These are phyloP conservation scores for Meloidogyne exigua DNA, from an alignment of 1,140 invertebrate species.

Conservation along the genomic window DNA sequence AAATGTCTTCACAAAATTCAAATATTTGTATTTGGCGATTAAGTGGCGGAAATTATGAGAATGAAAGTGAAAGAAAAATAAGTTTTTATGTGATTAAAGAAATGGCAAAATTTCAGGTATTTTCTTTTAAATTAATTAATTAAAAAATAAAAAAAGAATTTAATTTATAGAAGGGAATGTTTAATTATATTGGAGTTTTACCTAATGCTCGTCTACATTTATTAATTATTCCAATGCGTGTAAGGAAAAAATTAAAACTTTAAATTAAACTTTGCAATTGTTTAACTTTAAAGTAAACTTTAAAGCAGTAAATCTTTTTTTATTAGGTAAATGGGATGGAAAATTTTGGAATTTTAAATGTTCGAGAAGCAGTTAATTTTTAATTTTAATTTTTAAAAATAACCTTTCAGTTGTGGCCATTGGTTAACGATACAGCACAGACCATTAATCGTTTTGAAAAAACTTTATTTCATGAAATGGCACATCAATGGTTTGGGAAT, in stretches of 20 bases:
- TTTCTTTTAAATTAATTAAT: background rate
- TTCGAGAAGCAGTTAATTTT: slow-evolving; percentile 36
- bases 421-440: slow-evolving; percentile 11
- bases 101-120: slow-evolving; percentile 34
- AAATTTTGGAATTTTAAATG: slow-evolving; percentile 46
- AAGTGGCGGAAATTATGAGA: background rate
- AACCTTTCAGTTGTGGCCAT: slow-evolving; percentile 40
- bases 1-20: background rate
- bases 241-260: background rate
- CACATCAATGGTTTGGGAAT: slow-evolving; percentile 44
- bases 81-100: slow-evolving; percentile 32
- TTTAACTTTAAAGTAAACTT: no score
- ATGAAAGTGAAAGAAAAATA: slow-evolving; percentile 17
- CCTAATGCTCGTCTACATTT: slow-evolving; percentile 39
- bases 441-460: slow-evolving; percentile 31
- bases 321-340: slow-evolving; percentile 47
- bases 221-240: slow-evolving; percentile 33
- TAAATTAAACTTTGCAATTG: no score
- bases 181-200: slow-evolving; percentile 36
- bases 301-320: no score
- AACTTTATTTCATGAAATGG: slow-evolving; percentile 50
- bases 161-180: slow-evolving; percentile 36
- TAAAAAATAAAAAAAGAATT: background rate
- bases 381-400: slow-evolving; percentile 17
- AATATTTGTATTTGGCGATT: slow-evolving; percentile 48